Percentiles rank a stretch among this genome's conserved stretches.
Conservation (phyloP, 2,797 vertebrate species). For the Pseudotriccus pelzelni region DNA sequence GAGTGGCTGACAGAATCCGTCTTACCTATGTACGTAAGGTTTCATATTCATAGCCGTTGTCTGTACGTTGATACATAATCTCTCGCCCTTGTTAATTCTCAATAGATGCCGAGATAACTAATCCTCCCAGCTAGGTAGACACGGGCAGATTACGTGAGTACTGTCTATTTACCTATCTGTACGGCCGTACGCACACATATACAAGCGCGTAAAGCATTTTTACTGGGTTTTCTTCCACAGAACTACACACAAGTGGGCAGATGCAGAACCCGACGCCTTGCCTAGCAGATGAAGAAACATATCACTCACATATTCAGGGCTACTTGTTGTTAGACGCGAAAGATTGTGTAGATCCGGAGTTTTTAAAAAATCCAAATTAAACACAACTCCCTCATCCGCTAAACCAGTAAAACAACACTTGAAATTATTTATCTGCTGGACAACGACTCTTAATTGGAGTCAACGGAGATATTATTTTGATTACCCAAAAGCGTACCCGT, state of each 20-base stretch:
- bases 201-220: not conserved
- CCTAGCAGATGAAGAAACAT: not conserved
- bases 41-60: conserved; percentile 41
- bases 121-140: conserved; percentile 57
- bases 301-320: not conserved
- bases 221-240: not conserved
- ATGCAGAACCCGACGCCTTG: not conserved
- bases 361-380: not conserved
- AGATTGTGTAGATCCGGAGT: not conserved
- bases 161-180: conserved; percentile 5
- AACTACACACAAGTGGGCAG: not conserved
- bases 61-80: conserved; percentile 46
- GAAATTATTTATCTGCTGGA: not conserved
- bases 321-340: not conserved
- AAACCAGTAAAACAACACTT: not conserved
- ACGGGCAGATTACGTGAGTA: conserved; percentile 11
- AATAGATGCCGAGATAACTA: conserved; percentile 61
- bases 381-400: not conserved
- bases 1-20: conserved; percentile 33
- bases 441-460: not conserved
- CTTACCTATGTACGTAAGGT: conserved; percentile 43
- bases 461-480: not conserved
- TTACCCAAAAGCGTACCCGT: not conserved
- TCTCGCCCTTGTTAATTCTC: conserved; percentile 61
- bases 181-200: not conserved